Evolutionary conservation across 1,140 invertebrate genomes (phyloP).

Genomic region (Heterodera carotae): DNA sequence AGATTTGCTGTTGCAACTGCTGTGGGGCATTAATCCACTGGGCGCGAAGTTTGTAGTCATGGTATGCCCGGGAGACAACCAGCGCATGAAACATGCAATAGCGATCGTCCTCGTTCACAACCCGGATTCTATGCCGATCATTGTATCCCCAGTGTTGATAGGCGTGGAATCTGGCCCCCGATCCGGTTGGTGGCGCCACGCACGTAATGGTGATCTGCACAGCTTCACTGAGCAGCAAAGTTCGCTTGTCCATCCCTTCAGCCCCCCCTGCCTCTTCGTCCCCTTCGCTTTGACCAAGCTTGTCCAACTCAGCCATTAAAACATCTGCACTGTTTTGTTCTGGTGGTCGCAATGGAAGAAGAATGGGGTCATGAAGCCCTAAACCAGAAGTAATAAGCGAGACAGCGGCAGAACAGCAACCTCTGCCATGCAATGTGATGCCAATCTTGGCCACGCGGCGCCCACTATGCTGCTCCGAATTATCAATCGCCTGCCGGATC

Average conservation of each 20-base stretch:
- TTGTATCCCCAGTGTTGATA: neutral
- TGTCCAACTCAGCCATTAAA: neutral
- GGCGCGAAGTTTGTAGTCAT: neutral
- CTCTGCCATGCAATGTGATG: neutral
- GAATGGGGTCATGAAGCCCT: neutral
- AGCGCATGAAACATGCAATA: conserved; percentile 1
- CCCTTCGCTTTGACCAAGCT: neutral
- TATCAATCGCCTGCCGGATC: neutral
- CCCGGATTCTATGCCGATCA: neutral
- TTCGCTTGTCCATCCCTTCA: neutral
- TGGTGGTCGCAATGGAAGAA: neutral
- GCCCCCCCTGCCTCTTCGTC: neutral
- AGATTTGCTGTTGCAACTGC: neutral
- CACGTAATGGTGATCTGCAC: neutral
- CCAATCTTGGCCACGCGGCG: too few species aligned
- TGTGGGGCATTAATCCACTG: too few species aligned
- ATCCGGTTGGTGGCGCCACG: neutral
- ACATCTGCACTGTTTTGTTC: neutral
- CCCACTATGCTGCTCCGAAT: neutral
- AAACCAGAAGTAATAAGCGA: too few species aligned
- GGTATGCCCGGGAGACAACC: neutral
- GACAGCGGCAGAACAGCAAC: too few species aligned
- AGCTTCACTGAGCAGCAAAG: neutral
- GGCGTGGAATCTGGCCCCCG: neutral
- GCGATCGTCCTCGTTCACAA: neutral